Base-by-base conservation (phyloP, 2,797 vertebrate species). In the Acipenser oxyrinchus region DNA sequence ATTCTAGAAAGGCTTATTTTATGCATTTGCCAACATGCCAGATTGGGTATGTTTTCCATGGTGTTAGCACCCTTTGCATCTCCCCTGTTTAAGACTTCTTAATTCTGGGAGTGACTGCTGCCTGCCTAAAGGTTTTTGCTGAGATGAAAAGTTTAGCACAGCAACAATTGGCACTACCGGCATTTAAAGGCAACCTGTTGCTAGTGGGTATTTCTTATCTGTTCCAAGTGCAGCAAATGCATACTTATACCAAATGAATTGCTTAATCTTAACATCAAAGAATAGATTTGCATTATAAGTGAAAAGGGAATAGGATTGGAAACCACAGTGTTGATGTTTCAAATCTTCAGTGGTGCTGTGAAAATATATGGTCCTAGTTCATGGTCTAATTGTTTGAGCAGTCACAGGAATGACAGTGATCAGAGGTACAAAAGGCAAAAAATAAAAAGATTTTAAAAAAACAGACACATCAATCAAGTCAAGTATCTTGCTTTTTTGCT, bases 401-500 rank as follows among this genome's bases (percentile, higher is more conserved):
- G 10, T 58, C 51, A 48, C 53, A 48, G 64, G 59, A 9, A 57
- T 48, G 13, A 58, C 53, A 57, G 13, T 18, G 15, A 18, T 37
- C 63, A 23, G 48, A 9, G 48, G 65, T 50, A 55, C 48, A 12
- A 15, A 10, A 50, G 8, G 12, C 12, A 18, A 18, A 18, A 13
- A 23, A 60, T 66, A 48, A 18, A 58, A 7, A 23, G 11, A 51
- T 18, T 53, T 63, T 10, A 63, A 37, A 8, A n/a, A 15, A 60
- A 23, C 13, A 37, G 13, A 11, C 49, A 49, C 6, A 15, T 48
- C 9, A 51, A 37, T 37, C 58, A 67, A 62, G 10, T 50, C 7
- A 51, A 48, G 48, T 60, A 49, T 67, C 66, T 67, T 62, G 49
- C 53, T 55, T 53, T 51, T 51, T 49, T 49, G n/a, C 12, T 61